phyloP scores from a whole-genome alignment of 2,113 vertebrate genomes.

The Labeo catla region DNA sequence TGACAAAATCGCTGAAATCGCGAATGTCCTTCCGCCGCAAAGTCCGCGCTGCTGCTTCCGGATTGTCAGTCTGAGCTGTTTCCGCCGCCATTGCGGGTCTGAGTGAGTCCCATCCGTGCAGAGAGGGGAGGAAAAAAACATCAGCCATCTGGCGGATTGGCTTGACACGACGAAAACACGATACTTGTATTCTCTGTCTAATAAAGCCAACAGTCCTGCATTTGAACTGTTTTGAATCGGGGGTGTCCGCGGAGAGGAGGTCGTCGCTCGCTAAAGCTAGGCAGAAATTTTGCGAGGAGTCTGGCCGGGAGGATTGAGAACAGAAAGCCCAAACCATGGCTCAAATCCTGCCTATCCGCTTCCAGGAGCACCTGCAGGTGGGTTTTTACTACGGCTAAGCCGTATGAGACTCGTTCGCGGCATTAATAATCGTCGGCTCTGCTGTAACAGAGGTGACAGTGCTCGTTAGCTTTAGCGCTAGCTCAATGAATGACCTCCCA shows the following conservation, averaged over 20 bases:
- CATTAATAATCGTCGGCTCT: not conserved
- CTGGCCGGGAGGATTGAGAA: constrained; percentile 69
- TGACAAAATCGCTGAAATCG: constrained; percentile 28
- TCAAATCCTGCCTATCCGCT: constrained; percentile 97
- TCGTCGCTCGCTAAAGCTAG: constrained; percentile 74
- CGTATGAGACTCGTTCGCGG: not conserved
- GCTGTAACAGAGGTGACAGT: constrained; percentile 30
- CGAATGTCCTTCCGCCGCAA: constrained; percentile 80
- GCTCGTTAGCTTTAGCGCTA: constrained; percentile 55
- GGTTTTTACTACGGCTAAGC: constrained; percentile 13
- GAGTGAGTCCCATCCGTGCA: constrained; percentile 71
- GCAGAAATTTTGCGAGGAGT: constrained; percentile 67
- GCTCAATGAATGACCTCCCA: constrained; percentile 80
- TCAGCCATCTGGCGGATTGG: constrained; percentile 50
- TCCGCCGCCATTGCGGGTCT: constrained; percentile 95
- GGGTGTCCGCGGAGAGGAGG: constrained; percentile 70
- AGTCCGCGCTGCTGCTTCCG: constrained; percentile 84
- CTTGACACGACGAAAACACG: constrained; percentile 31
- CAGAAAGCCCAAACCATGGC: constrained; percentile 82
- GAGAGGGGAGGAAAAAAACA: constrained; percentile 59
- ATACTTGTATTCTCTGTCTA: not conserved
- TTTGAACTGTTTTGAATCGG: constrained; percentile 44
- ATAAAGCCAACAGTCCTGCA: not conserved
- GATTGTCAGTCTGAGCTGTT: constrained; percentile 74
- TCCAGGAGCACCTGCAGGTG: constrained; percentile 95